A percentile compares a stretch with the other conserved stretches of the same genome.
Evolutionary conservation across 2,888 invertebrate genomes (phyloP).

Genomic region (Brachynemurus nebulosus): DNA sequence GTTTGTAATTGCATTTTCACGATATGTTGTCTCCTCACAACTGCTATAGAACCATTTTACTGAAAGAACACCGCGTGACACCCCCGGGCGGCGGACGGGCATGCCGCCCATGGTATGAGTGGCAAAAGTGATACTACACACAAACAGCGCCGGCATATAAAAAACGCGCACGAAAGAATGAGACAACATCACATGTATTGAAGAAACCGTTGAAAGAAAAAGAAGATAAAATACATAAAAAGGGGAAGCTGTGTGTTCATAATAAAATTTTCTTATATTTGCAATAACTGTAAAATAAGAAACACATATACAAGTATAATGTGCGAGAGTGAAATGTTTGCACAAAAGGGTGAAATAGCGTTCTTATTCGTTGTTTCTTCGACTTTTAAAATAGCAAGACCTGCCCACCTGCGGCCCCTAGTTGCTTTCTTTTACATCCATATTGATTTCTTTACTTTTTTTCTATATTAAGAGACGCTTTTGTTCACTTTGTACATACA

Average conservation of each 20-base stretch:
- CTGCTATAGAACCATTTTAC: no score
- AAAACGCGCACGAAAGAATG: no score
- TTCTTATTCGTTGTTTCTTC: constrained; percentile 6
- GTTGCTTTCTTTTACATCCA: constrained; percentile 2
- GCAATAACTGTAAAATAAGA: constrained; percentile 3
- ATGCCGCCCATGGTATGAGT: no score
- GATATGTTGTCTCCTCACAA: no score
- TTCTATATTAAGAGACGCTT: background rate
- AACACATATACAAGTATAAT: background rate
- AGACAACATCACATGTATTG: no score
- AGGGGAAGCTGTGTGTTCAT: constrained; percentile 2
- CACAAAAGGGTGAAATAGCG: constrained; percentile 9
- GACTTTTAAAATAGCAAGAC: constrained; percentile 6
- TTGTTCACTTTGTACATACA: background rate
- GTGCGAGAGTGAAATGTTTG: background rate
- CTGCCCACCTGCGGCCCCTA: background rate
- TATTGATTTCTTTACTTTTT: constrained; percentile 1
- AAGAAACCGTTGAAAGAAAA: no score
- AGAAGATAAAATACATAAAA: constrained; percentile 5
- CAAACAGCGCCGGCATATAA: no score
- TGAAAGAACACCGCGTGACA: no score
- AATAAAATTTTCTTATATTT: constrained; percentile 4
- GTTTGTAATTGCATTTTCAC: no score
- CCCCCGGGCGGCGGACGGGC: no score
- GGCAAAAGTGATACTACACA: no score